Evolutionary conservation across 1,140 invertebrate genomes (phyloP).

Genomic region (Heliconius congener): DNA sequence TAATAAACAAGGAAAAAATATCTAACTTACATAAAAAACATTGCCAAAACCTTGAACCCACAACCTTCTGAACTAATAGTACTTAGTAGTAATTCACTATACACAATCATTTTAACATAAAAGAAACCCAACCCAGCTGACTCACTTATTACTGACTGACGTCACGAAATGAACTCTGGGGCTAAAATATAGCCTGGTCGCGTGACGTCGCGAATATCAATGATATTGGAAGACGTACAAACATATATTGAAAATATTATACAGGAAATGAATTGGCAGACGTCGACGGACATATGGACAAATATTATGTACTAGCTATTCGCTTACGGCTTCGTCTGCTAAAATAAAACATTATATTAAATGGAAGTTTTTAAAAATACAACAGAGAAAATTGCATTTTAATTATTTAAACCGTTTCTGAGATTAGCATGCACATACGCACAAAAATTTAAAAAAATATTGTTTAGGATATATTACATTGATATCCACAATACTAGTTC

Average conservation of each 20-base stretch:
- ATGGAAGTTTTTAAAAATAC: too few relatives aligned
- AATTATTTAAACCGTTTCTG: too few relatives aligned
- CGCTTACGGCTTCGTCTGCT: too few relatives aligned
- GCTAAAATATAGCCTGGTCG: slow-evolving; percentile 5
- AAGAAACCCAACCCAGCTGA: slow-evolving; percentile 12
- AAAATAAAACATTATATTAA: too few relatives aligned
- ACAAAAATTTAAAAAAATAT: too few relatives aligned
- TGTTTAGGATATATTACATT: too few relatives aligned
- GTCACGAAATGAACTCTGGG: not conserved
- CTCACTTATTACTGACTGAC: slow-evolving; percentile 2
- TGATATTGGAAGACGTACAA: not conserved
- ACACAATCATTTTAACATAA: slow-evolving; percentile 3
- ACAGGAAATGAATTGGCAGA: not conserved
- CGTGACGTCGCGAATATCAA: slow-evolving; percentile 25
- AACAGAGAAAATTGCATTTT: too few relatives aligned
- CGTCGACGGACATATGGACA: not conserved
- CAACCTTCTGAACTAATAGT: not conserved
- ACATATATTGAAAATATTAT: not conserved
- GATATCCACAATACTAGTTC: too few relatives aligned
- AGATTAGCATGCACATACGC: too few relatives aligned
- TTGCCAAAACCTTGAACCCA: not conserved
- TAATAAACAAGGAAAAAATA: too few relatives aligned
- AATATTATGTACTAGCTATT: too few relatives aligned
- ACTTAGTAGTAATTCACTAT: not conserved
- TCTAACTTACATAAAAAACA: not conserved